A percentile compares a stretch with the other conserved stretches of the same genome.
phyloP scores from a whole-genome alignment of 92 coral and sea anemone genomes.

The Epizoanthus rinbou region DNA sequence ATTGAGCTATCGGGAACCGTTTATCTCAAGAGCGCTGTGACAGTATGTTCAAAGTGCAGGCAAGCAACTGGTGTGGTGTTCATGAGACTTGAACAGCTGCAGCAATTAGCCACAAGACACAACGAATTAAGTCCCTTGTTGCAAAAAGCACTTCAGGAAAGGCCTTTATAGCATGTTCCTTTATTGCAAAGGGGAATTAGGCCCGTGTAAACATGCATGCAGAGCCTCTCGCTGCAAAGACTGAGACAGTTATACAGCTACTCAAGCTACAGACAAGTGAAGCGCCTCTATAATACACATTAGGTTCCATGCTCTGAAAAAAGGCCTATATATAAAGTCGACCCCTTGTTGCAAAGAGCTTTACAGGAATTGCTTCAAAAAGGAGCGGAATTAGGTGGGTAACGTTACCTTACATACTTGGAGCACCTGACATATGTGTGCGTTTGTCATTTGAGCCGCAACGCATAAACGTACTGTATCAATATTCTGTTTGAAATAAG shows the following conservation, averaged over 20 bases:
- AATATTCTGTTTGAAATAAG: no score
- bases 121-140: slow-evolving; percentile 56
- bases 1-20: slow-evolving; percentile 46
- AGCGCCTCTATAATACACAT: slow-evolving; percentile 11
- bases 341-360: slow-evolving; percentile 39
- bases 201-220: no score
- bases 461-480: no score
- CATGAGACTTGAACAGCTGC: slow-evolving; percentile 59
- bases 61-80: slow-evolving; percentile 77
- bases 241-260: no score
- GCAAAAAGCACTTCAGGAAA: slow-evolving; percentile 1
- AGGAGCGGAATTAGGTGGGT: neutral
- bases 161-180: neutral
- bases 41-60: slow-evolving; percentile 69
- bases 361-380: neutral
- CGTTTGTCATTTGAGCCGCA: no score
- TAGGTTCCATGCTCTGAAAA: slow-evolving; percentile 42
- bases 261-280: no score
- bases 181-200: neutral
- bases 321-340: slow-evolving; percentile 20
- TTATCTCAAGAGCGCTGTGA: slow-evolving; percentile 64
- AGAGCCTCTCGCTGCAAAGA: no score
- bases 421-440: no score
- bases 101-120: slow-evolving; percentile 41
- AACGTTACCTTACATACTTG: no score